These are phyloP conservation scores for Sebastes elongatus DNA, from an alignment of 2,797 vertebrate genomes.

Conservation along the genomic window DNA sequence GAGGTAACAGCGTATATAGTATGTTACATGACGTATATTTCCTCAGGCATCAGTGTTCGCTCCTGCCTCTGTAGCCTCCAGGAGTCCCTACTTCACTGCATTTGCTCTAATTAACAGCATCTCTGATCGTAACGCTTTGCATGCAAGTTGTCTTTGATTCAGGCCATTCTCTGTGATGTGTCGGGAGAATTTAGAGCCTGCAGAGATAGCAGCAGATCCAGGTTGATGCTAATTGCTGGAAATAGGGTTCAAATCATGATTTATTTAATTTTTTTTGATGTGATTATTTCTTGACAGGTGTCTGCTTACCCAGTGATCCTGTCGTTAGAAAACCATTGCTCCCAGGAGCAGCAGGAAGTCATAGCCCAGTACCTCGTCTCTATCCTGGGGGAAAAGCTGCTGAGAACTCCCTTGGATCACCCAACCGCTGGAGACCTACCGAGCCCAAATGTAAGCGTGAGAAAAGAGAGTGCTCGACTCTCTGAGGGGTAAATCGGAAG, in stretches of 20 bases:
- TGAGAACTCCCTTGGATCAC: constrained; percentile 72
- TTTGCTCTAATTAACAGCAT: constrained; percentile 47
- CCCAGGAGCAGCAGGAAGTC: constrained; percentile 84
- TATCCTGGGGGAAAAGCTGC: constrained; percentile 84
- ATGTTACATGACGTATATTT: neutral
- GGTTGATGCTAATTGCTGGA: constrained; percentile 24
- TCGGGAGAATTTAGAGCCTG: neutral
- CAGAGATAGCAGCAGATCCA: constrained; percentile 2
- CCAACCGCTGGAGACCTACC: constrained; percentile 73
- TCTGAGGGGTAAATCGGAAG: constrained; percentile 2
- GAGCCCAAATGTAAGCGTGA: constrained; percentile 88
- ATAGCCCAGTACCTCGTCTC: constrained; percentile 83
- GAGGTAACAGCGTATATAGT: constrained; percentile 71
- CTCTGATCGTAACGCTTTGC: constrained; percentile 15
- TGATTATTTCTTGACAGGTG: constrained; percentile 69
- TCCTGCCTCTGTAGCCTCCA: neutral
- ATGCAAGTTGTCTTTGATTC: constrained; percentile 38
- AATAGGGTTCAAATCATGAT: constrained; percentile 9
- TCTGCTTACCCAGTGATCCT: constrained; percentile 89
- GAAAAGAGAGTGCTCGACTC: neutral
- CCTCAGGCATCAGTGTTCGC: neutral
- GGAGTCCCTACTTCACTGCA: constrained; percentile 18
- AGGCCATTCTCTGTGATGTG: constrained; percentile 33
- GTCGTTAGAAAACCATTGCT: constrained; percentile 92
- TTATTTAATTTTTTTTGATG: neutral